Evolutionary conservation across 2,888 invertebrate species (phyloP), one percentile per base, ranked within the genome.

Genomic region (Empis livida): DNA sequence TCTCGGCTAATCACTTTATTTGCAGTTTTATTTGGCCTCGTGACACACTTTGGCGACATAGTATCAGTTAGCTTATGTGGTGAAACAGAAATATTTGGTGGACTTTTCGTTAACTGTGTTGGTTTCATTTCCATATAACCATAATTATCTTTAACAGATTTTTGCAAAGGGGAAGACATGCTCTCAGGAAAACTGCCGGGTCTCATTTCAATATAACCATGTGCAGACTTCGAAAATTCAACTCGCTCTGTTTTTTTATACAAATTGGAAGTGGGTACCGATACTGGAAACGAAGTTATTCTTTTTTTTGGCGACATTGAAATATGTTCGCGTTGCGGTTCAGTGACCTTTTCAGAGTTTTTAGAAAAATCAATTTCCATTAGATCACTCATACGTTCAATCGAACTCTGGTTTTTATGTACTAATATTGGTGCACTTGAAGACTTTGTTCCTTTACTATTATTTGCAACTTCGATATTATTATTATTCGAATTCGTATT

Each of bases 281-380:
- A 42, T 45, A 53, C 43, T 17, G 56, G 51, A 48, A 53, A 45
- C 46, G 50, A 46, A 46, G 53, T 43, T 46, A 41, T 4, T 42
- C 49, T 35, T 13, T n/a, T n/a, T n/a, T n/a, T 13, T 35, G 35
- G 13, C 2, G 13, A n/a, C 9, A n/a, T 35, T 27, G 23, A 23
- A 47, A 37, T 11, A 32, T 38, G 41, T 44, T 48, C 37, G 15
- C 46, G 42, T 44, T 49, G n/a, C 46, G 37, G n/a, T 50, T 8
- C 9, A 27, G 5, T 27, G 6, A 4, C 23, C 9, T 27, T 27
- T 6, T 27, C 50, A 44, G 59, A 50, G 49, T 57, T 60, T 52
- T 70, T 73, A 1, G 78, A 76, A 58, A 83, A 84, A 62, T 84
- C 84, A 54, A 90, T 76, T 70, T 87, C 86, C 86, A 90, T 88